Evolutionary conservation across 2,888 invertebrate genomes (phyloP).

Genomic region (Gortyna flavago): DNA sequence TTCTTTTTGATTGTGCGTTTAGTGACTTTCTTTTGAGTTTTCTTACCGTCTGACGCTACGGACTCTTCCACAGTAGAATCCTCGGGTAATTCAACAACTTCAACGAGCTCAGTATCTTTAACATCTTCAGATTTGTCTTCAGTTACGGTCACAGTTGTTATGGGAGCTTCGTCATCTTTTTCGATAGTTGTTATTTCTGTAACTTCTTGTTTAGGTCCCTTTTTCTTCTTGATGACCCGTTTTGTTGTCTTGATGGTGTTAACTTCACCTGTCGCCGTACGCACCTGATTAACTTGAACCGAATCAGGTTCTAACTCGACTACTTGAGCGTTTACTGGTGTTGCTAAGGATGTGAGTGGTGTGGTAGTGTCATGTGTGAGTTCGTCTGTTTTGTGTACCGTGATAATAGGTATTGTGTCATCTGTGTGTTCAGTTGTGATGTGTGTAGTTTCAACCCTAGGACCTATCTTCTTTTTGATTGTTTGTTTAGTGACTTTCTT

Average conservation of each 20-base stretch:
- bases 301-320: slow-evolving; percentile 59
- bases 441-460: slow-evolving; percentile 37
- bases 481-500: slow-evolving; percentile 20
- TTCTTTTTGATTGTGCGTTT: slow-evolving; percentile 37
- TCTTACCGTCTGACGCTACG: too few species aligned
- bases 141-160: too few species aligned
- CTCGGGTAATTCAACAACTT: too few species aligned
- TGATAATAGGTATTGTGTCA: slow-evolving; percentile 20
- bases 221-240: slow-evolving; percentile 54
- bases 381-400: slow-evolving; percentile 32
- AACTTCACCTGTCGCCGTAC: slow-evolving; percentile 57
- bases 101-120: too few species aligned
- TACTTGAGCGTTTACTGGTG: not conserved
- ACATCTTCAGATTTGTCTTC: too few species aligned
- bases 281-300: slow-evolving; percentile 55
- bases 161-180: too few species aligned
- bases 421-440: slow-evolving; percentile 32
- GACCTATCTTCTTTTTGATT: slow-evolving; percentile 51
- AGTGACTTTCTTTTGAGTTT: slow-evolving; percentile 16
- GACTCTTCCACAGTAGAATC: too few species aligned
- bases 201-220: too few species aligned
- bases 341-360: slow-evolving; percentile 8
- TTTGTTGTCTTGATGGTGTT: slow-evolving; percentile 72
- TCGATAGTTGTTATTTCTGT: too few species aligned
- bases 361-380: slow-evolving; percentile 16